Evolutionary conservation across 2,113 vertebrate species (phyloP).

Genomic region (Anser cygnoides): DNA sequence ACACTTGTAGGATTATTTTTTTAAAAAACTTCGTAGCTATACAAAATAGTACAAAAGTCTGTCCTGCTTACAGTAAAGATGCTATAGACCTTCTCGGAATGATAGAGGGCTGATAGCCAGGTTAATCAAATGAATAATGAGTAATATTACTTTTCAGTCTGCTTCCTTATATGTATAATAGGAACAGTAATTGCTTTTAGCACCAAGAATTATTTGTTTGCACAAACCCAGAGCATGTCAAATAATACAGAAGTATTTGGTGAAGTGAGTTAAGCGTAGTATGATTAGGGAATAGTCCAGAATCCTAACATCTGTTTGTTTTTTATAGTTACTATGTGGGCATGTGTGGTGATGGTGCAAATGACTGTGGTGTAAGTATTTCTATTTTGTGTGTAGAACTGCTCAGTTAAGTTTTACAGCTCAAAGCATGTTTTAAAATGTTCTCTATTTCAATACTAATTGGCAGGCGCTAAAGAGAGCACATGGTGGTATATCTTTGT

Average conservation of each 20-base stretch:
- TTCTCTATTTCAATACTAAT: not conserved
- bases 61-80: not conserved
- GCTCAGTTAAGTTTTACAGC: not conserved
- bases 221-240: not conserved
- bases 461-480: conserved; percentile 93
- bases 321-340: conserved; percentile 92
- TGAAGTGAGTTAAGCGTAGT: not conserved
- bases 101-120: not conserved
- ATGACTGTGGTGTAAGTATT: conserved; percentile 94
- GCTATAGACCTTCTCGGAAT: not conserved
- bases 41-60: not conserved
- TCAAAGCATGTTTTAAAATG: not conserved
- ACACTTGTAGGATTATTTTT: not conserved
- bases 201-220: not conserved
- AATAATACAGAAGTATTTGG: not conserved
- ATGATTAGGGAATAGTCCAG: not conserved
- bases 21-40: not conserved
- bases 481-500: conserved; percentile 94
- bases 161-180: not conserved
- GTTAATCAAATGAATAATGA: too few species aligned
- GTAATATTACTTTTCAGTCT: not conserved
- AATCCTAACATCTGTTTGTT: conserved; percentile 21
- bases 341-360: conserved; percentile 98
- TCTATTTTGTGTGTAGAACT: not conserved
- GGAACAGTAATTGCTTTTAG: not conserved